phyloP scores from a whole-genome alignment of 2,113 vertebrate species.

The Spea bombifrons region DNA sequence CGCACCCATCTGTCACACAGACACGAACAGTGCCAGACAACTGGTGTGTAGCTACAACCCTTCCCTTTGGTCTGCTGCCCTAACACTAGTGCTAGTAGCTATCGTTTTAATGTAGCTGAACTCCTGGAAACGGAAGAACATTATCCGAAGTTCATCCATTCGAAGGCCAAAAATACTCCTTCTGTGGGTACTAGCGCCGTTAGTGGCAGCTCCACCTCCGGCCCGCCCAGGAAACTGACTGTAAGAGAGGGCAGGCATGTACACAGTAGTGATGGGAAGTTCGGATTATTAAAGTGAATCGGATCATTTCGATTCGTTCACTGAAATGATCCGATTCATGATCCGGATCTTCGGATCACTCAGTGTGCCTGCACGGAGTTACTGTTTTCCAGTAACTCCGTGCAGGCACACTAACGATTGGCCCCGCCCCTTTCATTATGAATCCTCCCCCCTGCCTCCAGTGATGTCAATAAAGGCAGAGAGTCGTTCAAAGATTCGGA shows the following conservation, averaged over 20 bases:
- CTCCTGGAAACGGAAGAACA: conserved; percentile 45
- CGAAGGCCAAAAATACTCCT: conserved; percentile 38
- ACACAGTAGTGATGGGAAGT: too few relatives aligned
- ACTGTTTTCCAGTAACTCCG: too few relatives aligned
- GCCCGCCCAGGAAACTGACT: conserved; percentile 44
- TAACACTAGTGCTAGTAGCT: conserved; percentile 10
- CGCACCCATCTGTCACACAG: background rate
- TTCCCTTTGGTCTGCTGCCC: background rate
- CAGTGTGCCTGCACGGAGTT: too few relatives aligned
- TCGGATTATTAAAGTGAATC: too few relatives aligned
- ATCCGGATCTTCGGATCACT: too few relatives aligned
- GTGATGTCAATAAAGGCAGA: too few relatives aligned
- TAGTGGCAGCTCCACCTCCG: conserved; percentile 14
- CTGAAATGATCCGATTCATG: too few relatives aligned
- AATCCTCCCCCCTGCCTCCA: too few relatives aligned
- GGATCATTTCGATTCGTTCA: too few relatives aligned
- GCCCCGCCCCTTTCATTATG: too few relatives aligned
- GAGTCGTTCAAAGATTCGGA: too few relatives aligned
- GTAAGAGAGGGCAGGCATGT: background rate
- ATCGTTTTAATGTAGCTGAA: conserved; percentile 24
- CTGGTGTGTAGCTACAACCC: background rate
- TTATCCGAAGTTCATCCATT: conserved; percentile 45
- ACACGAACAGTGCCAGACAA: background rate
- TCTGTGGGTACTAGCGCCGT: background rate
- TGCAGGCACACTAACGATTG: too few relatives aligned